Percentiles rank a stretch among this genome's conserved stretches.
Evolutionary conservation across 2,113 vertebrate species (phyloP).

Genomic region (Turnix velox): DNA sequence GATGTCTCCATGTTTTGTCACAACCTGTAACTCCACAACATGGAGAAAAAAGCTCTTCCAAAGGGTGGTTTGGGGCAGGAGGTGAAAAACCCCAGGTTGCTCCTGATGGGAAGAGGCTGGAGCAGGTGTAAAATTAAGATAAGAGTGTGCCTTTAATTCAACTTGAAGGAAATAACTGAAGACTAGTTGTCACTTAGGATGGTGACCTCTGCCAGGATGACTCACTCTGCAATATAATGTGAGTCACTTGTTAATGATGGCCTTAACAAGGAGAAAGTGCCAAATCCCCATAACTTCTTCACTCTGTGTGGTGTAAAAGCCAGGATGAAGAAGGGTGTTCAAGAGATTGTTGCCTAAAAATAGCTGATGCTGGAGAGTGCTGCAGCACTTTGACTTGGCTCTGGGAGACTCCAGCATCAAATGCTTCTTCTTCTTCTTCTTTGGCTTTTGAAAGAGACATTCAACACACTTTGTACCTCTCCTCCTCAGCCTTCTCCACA

Average conservation of each 20-base stretch:
- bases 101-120: not conserved
- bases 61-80: not conserved
- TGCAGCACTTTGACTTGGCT: not conserved
- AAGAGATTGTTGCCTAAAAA: not conserved
- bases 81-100: constrained; percentile 9
- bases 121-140: constrained; percentile 38
- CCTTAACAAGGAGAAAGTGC: constrained; percentile 25
- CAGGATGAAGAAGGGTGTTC: not conserved
- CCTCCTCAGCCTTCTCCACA: not conserved
- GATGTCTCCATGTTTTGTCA: not conserved
- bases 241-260: constrained; percentile 54
- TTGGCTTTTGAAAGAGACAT: not conserved
- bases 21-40: accelerated
- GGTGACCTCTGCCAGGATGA: constrained; percentile 59
- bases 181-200: not conserved
- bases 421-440: not conserved
- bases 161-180: constrained; percentile 55
- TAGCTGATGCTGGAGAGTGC: not conserved
- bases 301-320: not conserved
- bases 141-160: constrained; percentile 50
- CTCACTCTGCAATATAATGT: constrained; percentile 40
- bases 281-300: not conserved
- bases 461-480: not conserved
- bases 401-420: not conserved
- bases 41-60: not conserved